Evolutionary conservation across 2,797 vertebrate species (phyloP).

Genomic region (Alosa sapidissima): DNA sequence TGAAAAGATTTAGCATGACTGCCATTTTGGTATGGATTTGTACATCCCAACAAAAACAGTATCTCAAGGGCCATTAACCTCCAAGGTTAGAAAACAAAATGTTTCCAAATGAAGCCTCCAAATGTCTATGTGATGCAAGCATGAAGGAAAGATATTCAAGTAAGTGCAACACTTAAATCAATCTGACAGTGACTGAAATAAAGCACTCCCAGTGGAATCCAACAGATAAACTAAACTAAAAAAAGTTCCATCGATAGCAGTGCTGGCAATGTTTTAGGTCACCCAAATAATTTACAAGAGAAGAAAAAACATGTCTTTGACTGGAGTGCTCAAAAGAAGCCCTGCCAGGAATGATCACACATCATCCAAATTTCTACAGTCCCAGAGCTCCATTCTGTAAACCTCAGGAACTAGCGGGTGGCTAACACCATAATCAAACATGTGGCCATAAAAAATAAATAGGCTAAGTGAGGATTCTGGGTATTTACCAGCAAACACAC

Average conservation of each 20-base stretch:
- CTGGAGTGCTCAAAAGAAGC: background rate
- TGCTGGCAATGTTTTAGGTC: background rate
- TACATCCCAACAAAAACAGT: background rate
- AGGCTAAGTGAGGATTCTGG: slow-evolving; percentile 31
- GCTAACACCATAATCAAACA: slow-evolving; percentile 47
- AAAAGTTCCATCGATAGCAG: background rate
- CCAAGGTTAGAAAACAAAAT: background rate
- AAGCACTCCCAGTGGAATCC: background rate
- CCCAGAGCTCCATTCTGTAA: slow-evolving; percentile 48
- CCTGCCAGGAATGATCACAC: slow-evolving; percentile 19
- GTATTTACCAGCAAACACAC: slow-evolving; percentile 51
- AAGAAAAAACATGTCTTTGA: background rate
- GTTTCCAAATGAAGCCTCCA: background rate
- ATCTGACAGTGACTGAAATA: background rate
- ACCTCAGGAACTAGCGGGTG: slow-evolving; percentile 52
- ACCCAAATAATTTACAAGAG: slow-evolving; percentile 11
- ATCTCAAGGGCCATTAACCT: background rate
- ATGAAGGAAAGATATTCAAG: background rate
- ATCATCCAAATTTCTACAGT: slow-evolving; percentile 26
- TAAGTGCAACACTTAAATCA: background rate
- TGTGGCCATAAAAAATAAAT: slow-evolving; percentile 46
- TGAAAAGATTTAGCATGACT: background rate
- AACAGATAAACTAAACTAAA: background rate
- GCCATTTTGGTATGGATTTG: background rate
- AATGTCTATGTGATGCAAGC: background rate